Percentiles rank a stretch among this genome's conserved stretches.
These are phyloP conservation scores for Ectemnius continuus DNA, from an alignment of 2,888 invertebrate genomes.

Conservation along the genomic window DNA sequence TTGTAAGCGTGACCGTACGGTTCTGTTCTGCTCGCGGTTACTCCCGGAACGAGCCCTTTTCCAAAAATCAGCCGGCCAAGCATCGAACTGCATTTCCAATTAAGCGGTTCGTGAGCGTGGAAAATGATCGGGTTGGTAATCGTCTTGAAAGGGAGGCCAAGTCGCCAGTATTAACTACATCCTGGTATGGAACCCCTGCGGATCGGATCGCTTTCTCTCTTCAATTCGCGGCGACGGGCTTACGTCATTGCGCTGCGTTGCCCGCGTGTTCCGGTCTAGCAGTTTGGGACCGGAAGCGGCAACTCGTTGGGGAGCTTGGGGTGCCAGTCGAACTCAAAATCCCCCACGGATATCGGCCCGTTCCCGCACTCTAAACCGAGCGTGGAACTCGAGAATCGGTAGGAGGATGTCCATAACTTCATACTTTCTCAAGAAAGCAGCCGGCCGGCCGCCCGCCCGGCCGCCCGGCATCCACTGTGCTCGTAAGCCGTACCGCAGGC, in stretches of 20 bases:
- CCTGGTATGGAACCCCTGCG: constrained; percentile 64
- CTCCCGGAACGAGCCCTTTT: background rate
- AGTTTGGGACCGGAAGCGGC: constrained; percentile 57
- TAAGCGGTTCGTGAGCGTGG: constrained; percentile 50
- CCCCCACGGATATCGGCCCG: constrained; percentile 62
- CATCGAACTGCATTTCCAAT: constrained; percentile 22
- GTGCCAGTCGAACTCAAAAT: constrained; percentile 51
- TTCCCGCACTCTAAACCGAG: constrained; percentile 47
- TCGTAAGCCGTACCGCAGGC: too few relatives aligned
- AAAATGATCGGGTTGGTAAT: constrained; percentile 66
- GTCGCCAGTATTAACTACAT: constrained; percentile 59
- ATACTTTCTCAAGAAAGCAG: constrained; percentile 41
- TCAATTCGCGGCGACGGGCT: constrained; percentile 54
- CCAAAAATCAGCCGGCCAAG: background rate
- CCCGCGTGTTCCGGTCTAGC: constrained; percentile 61
- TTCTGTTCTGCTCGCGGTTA: background rate
- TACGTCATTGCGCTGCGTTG: constrained; percentile 53
- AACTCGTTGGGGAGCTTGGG: constrained; percentile 50
- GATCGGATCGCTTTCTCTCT: constrained; percentile 64
- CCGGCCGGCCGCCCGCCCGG: constrained; percentile 16
- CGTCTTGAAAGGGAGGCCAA: constrained; percentile 58
- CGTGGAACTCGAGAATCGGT: background rate
- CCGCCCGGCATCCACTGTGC: too few relatives aligned
- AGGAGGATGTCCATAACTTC: constrained; percentile 54
- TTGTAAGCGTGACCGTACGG: constrained; percentile 1